Evolutionary conservation across 2,797 vertebrate genomes (phyloP), one percentile per base, ranked within the genome.

Genomic region (Melanotaenia pygmaea): DNA sequence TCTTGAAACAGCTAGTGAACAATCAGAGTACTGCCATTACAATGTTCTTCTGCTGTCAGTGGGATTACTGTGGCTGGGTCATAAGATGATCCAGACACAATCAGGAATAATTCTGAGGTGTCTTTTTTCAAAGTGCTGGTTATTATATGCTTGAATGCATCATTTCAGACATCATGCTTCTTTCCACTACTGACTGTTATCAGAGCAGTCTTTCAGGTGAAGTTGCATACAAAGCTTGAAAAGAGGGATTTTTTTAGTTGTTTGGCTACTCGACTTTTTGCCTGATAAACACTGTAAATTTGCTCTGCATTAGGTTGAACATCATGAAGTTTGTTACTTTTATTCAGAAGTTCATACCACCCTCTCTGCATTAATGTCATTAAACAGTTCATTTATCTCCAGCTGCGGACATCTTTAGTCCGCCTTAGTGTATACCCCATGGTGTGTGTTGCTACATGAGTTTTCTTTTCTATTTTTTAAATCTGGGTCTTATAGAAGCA

Each of bases 301-400:
- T 73, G 45, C 67, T 70, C 77, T 72, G 59, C 70, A 84, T 88
- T 86, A 77, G 64, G 34, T 40, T 61, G 53, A 86, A 70, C 78
- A 70, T 47, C 76, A 67, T 63, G 71, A 66, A 59, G 34, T 70
- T 58, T 40, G 50, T 67, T 80, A 67, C 67, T 64, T 64, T 18
- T 30, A 63, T 72, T 67, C 77, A 37, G 54, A 70, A 70, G 80
- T 82, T 82, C 67, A 74, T 70, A 70, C 71, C 56, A 78, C 34
- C 28, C 53, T 64, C 24, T 10, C 40, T 67, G 64, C 69, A 78
- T 78, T 82, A 79, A 86, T 72, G 56, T 71, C 34, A 20, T 30
- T 65, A 61, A 28, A 63, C 26, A 67, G 72, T 57, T 71, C 56
- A 72, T 86, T 79, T 80, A 84, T 81, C 75, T 68, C 18, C 60